A percentile compares a stretch with the other conserved stretches of the same genome.
Evolutionary conservation across 2,113 vertebrate genomes (phyloP).

Genomic region (Ctenodactylus gundi): DNA sequence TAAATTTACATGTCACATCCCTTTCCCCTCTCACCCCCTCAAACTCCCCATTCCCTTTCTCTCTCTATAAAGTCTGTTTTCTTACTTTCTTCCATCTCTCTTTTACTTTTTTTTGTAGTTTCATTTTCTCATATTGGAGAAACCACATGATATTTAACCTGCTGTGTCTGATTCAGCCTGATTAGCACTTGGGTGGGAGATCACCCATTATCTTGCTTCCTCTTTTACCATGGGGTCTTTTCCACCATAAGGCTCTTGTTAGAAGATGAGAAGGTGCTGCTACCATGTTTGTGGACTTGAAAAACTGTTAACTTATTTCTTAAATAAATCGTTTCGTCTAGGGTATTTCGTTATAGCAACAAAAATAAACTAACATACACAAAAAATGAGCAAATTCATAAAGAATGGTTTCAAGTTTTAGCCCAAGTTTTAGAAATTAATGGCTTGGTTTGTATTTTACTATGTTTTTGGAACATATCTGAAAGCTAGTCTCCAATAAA

Average conservation of each 20-base stretch:
- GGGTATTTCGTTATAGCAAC: neutral
- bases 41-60: too few relatives aligned
- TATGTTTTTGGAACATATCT: slow-evolving; percentile 43
- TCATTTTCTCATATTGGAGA: too few relatives aligned
- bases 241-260: accelerated
- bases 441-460: slow-evolving; percentile 21
- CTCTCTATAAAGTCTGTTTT: too few relatives aligned
- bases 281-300: neutral
- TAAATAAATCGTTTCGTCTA: neutral
- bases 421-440: slow-evolving; percentile 31
- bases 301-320: neutral
- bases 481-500: slow-evolving; percentile 47
- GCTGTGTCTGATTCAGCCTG: too few relatives aligned
- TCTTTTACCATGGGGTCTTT: neutral
- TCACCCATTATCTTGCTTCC: neutral
- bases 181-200: too few relatives aligned
- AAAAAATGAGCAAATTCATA: neutral
- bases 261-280: neutral
- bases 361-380: neutral
- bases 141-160: too few relatives aligned
- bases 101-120: too few relatives aligned
- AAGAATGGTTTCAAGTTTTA: slow-evolving; percentile 5
- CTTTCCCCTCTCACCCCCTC: too few relatives aligned
- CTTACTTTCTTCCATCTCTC: too few relatives aligned
- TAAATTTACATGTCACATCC: too few relatives aligned